These are phyloP conservation scores for Lasioglossum figueresi DNA, from an alignment of 2,888 invertebrate species.

Conservation along the genomic window DNA sequence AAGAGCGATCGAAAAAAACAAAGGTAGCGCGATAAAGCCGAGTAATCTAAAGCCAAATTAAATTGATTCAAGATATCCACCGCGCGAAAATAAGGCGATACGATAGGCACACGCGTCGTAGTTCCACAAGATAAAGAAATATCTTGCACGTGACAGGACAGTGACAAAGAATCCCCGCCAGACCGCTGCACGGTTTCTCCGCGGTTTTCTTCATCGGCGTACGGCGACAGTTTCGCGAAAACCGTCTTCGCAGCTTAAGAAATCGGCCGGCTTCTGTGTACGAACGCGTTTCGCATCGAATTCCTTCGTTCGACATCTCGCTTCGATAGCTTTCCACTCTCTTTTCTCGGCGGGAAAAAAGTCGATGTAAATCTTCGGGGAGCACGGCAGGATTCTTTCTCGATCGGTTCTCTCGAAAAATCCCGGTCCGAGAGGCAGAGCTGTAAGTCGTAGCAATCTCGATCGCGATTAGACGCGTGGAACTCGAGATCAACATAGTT, in stretches of 20 bases:
- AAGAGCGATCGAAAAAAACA: conserved; percentile 36
- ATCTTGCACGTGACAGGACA: conserved; percentile 55
- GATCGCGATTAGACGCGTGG: neutral
- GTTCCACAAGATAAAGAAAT: conserved; percentile 50
- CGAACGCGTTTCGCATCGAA: neutral
- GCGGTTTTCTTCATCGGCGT: neutral
- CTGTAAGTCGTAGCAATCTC: neutral
- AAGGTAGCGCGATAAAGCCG: conserved; percentile 38
- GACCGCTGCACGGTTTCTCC: conserved; percentile 6
- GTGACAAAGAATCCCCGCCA: conserved; percentile 55
- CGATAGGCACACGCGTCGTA: conserved; percentile 23
- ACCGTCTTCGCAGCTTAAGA: conserved; percentile 17
- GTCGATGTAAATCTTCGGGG: conserved; percentile 16
- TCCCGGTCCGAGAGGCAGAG: neutral
- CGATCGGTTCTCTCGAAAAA: neutral
- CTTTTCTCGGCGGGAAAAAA: neutral
- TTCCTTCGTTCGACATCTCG: conserved; percentile 6
- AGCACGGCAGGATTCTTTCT: neutral
- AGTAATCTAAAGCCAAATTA: conserved; percentile 61
- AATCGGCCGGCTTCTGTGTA: neutral
- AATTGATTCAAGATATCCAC: conserved; percentile 60
- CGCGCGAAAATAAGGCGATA: conserved; percentile 41
- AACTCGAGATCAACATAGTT: neutral
- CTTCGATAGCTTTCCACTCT: neutral
- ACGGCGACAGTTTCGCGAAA: conserved; percentile 46